Conservation (phyloP, 2,113 vertebrate species). For the Podarcis muralis region DNA sequence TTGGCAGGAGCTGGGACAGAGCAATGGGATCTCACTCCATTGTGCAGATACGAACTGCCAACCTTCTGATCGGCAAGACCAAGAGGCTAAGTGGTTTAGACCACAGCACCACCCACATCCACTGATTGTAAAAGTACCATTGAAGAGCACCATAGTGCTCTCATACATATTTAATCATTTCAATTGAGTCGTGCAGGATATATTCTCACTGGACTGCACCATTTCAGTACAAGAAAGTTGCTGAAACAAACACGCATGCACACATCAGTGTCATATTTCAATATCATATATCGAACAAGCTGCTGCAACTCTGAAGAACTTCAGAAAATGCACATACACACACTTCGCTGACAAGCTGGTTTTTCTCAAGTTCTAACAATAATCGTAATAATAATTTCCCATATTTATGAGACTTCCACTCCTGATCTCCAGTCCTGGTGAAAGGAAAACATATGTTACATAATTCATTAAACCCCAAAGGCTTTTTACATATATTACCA, state of each 20-base stretch:
- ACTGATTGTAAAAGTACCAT: not conserved
- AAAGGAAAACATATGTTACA: slow-evolving; percentile 46
- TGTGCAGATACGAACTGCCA: too few relatives aligned
- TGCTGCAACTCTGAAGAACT: not conserved
- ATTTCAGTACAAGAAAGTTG: not conserved
- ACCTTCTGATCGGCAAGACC: too few relatives aligned
- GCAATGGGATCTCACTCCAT: too few relatives aligned
- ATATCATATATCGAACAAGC: not conserved
- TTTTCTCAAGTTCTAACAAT: slow-evolving; percentile 24
- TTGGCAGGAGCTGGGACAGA: too few relatives aligned
- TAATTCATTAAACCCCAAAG: slow-evolving; percentile 51
- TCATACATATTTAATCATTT: not conserved
- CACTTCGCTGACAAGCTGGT: not conserved
- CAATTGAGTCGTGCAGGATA: not conserved
- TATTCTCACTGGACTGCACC: not conserved
- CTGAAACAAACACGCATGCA: too few relatives aligned
- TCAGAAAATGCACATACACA: not conserved
- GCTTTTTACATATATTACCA: slow-evolving; percentile 42
- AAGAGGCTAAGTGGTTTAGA: too few relatives aligned
- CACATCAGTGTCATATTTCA: too few relatives aligned
- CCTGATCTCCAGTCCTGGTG: slow-evolving; percentile 34
- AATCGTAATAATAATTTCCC: slow-evolving; percentile 15
- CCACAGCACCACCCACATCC: too few relatives aligned
- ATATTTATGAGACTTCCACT: slow-evolving; percentile 50
- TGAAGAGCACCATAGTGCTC: not conserved